These are phyloP conservation scores for Monochamus saltuarius DNA, from an alignment of 1,140 invertebrate species.

Conservation along the genomic window DNA sequence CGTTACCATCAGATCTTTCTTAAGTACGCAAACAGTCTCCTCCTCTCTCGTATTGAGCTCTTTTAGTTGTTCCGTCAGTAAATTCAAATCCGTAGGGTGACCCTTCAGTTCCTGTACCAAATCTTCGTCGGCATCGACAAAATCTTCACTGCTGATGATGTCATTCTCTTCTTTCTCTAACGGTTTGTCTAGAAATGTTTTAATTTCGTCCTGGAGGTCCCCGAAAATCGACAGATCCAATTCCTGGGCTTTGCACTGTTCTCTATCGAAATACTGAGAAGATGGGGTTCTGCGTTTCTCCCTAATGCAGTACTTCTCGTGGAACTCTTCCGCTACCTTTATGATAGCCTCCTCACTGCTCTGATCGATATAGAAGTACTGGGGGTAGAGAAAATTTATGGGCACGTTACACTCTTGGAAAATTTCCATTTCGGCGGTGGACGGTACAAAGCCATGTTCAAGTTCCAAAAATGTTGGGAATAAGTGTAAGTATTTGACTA, in stretches of 20 bases:
- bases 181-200: background rate
- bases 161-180: background rate
- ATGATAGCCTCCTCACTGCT: constrained; percentile 10
- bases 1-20: constrained; percentile 1
- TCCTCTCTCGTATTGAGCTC: background rate
- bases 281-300: background rate
- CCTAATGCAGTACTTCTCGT: constrained; percentile 5
- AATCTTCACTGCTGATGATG: background rate
- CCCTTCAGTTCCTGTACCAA: background rate
- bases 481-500: constrained; percentile 31
- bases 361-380: constrained; percentile 28
- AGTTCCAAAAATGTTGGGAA: constrained; percentile 38
- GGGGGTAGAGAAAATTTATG: constrained; percentile 34
- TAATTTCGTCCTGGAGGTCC: constrained; percentile 13
- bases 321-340: constrained; percentile 2
- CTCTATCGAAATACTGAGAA: background rate
- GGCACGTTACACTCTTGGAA: constrained; percentile 27
- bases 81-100: background rate
- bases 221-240: constrained; percentile 19
- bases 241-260: background rate
- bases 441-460: constrained; percentile 34
- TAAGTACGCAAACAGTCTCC: constrained; percentile 6
- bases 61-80: background rate
- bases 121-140: background rate
- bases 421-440: constrained; percentile 25